Evolutionary conservation across 1,140 invertebrate species (phyloP).

Genomic region (Drosophila ohnishii): DNA sequence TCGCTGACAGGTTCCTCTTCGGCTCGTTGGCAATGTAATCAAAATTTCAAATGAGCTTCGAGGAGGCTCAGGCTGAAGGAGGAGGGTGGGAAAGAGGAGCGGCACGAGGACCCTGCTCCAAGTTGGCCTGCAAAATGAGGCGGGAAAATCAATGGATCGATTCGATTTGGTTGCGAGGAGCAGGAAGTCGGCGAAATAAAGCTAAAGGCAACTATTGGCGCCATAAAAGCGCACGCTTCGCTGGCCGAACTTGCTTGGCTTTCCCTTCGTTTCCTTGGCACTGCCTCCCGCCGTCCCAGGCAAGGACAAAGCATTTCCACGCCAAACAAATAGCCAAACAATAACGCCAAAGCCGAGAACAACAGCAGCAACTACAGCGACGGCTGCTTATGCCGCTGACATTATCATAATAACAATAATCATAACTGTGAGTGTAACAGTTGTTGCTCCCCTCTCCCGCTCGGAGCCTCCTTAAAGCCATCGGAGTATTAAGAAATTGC

Average conservation of each 20-base stretch:
- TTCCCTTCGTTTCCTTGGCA: slow-evolving; percentile 1
- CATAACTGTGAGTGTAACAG: slow-evolving; percentile 74
- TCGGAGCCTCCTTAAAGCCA: slow-evolving; percentile 17
- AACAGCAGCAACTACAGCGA: slow-evolving; percentile 41
- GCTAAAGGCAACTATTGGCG: slow-evolving; percentile 49
- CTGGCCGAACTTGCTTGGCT: slow-evolving; percentile 30
- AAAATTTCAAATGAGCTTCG: slow-evolving; percentile 73
- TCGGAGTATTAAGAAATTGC: slow-evolving; percentile 54
- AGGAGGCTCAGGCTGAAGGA: slow-evolving; percentile 7
- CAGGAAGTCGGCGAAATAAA: slow-evolving; percentile 15
- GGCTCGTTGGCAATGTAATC: slow-evolving; percentile 61
- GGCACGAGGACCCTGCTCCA: neutral
- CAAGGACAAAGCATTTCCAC: slow-evolving; percentile 39
- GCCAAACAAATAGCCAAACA: slow-evolving; percentile 60
- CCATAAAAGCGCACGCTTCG: slow-evolving; percentile 55
- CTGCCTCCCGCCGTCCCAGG: neutral
- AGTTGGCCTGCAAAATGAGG: slow-evolving; percentile 9
- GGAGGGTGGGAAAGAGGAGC: neutral
- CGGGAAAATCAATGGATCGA: slow-evolving; percentile 56
- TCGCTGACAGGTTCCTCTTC: slow-evolving; percentile 61
- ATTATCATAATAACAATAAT: slow-evolving; percentile 78
- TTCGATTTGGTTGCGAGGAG: slow-evolving; percentile 1
- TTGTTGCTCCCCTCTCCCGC: slow-evolving; percentile 27
- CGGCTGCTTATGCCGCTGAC: slow-evolving; percentile 49
- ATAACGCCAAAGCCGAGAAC: slow-evolving; percentile 43